Evolutionary conservation across 2,888 invertebrate genomes (phyloP), one percentile per base, ranked within the genome.

Genomic region (Caenorhabditis sp.): DNA sequence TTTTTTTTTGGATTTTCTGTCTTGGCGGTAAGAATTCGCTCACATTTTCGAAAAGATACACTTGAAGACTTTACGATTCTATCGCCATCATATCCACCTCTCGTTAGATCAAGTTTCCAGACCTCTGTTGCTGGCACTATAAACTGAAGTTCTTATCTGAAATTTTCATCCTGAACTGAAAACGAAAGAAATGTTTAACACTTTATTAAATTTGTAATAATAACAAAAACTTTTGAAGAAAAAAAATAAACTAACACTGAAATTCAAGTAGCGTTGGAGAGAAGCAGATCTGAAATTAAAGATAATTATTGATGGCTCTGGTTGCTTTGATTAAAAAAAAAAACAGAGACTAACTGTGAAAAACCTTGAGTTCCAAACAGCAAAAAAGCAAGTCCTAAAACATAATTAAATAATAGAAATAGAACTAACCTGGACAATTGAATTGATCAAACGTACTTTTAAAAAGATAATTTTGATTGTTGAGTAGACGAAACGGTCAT

Each of bases 371-470:
- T 21, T 54, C 17, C 23, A 20, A 43, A n/a, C 23, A 14, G 27
- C 26, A 57, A 54, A 3, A 8, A 21, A 25, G 31, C 12, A 38
- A 59, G 36, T 57, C 17, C 20, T 43, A 53, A 43, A 1, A 10
- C 17, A 25, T 53, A 36, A 25, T 27, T 38, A 52, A 56, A 52
- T 21, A 4, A 1, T 17, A 3, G n/a, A 56, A 56, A 43, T 17
- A 52, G 21, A 26, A 69, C 69, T 69, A 58, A 69, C 69, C 69
- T 61, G 54, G 0, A 12, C n/a, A 26, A 36, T 25, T 61, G 26
- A 57, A 36, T 27, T 20, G 23, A 5, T 8, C 25, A 67, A 67
- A 67, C 67, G 67, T 67, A 67, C 67, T 67, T 67, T 54, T 38
- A 1, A 60, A 52, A 61, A n/a, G 23, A 26, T 26, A 53, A 4